These are phyloP conservation scores for Sitophilus oryzae DNA, from an alignment of 1,140 invertebrate species.

Conservation along the genomic window DNA sequence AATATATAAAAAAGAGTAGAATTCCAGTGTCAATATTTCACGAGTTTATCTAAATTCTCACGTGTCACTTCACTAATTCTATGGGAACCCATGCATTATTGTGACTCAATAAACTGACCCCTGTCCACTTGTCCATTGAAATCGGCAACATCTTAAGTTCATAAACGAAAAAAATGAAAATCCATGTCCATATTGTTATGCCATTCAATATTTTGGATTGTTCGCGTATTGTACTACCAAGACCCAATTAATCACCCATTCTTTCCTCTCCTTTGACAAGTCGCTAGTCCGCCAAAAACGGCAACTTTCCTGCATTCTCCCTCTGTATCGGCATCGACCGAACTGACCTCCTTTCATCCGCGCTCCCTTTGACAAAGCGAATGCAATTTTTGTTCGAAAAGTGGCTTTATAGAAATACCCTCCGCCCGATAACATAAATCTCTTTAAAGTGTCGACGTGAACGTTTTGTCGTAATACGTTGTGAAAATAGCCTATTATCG, in stretches of 20 bases:
- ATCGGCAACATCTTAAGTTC: not conserved
- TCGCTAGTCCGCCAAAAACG: constrained; percentile 4
- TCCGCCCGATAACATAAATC: constrained; percentile 32
- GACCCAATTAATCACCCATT: constrained; percentile 25
- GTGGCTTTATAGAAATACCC: constrained; percentile 32
- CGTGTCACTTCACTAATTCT: too few species aligned
- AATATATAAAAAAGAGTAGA: too few species aligned
- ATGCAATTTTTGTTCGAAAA: constrained; percentile 35
- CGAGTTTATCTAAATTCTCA: too few species aligned
- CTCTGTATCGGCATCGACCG: too few species aligned
- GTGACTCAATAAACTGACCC: not conserved
- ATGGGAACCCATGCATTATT: too few species aligned
- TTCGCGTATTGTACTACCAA: constrained; percentile 3
- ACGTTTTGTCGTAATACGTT: constrained; percentile 33
- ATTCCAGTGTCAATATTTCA: too few species aligned
- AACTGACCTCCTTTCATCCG: constrained; percentile 25
- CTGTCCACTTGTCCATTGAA: not conserved
- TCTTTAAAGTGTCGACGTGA: constrained; percentile 33
- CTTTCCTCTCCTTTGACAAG: constrained; percentile 14
- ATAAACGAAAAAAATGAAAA: too few species aligned
- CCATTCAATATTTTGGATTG: not conserved
- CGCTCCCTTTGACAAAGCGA: constrained; percentile 27
- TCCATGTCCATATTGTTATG: not conserved
- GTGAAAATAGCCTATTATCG: constrained; percentile 34
- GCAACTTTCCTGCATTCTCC: constrained; percentile 15